These are phyloP conservation scores for Pelecanus crispus DNA, from an alignment of 2,113 vertebrate species.

Conservation along the genomic window DNA sequence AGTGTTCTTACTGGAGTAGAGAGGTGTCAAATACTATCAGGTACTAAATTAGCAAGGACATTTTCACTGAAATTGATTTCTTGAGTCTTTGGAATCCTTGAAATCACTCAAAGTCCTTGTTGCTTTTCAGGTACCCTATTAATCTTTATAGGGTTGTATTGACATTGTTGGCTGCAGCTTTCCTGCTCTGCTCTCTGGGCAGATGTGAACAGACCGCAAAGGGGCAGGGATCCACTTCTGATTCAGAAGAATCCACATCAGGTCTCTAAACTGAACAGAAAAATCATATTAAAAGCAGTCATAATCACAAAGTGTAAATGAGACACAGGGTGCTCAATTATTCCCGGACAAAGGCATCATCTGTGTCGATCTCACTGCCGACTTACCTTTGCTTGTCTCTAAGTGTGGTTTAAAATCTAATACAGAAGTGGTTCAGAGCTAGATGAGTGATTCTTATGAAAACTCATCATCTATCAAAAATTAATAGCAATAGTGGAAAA, in stretches of 20 bases:
- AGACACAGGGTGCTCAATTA: not conserved
- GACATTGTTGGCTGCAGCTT: slow-evolving; percentile 44
- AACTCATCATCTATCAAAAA: not conserved
- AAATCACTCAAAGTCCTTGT: slow-evolving; percentile 72
- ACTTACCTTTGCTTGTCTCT: not conserved
- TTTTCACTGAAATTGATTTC: slow-evolving; percentile 81
- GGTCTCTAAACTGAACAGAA: slow-evolving; percentile 46
- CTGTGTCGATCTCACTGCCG: not conserved
- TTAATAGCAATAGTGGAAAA: not conserved
- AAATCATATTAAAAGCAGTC: slow-evolving; percentile 34
- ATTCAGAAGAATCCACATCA: slow-evolving; percentile 35
- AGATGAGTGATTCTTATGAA: not conserved
- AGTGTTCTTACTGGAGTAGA: not conserved
- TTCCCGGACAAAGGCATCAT: not conserved
- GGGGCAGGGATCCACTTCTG: slow-evolving; percentile 3
- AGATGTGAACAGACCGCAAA: slow-evolving; percentile 16
- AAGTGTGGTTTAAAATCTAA: slow-evolving; percentile 37
- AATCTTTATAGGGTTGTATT: slow-evolving; percentile 73
- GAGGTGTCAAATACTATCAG: slow-evolving; percentile 63
- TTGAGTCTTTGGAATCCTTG: slow-evolving; percentile 70
- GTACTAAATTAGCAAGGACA: slow-evolving; percentile 72
- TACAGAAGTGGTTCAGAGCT: not conserved
- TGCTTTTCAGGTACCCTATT: slow-evolving; percentile 70
- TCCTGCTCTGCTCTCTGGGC: slow-evolving; percentile 11
- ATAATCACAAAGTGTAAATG: slow-evolving; percentile 43